Evolutionary conservation across 92 coral and sea anemone species (phyloP), one percentile per base, ranked within the genome.

Genomic region (Parazoanthus swiftii): DNA sequence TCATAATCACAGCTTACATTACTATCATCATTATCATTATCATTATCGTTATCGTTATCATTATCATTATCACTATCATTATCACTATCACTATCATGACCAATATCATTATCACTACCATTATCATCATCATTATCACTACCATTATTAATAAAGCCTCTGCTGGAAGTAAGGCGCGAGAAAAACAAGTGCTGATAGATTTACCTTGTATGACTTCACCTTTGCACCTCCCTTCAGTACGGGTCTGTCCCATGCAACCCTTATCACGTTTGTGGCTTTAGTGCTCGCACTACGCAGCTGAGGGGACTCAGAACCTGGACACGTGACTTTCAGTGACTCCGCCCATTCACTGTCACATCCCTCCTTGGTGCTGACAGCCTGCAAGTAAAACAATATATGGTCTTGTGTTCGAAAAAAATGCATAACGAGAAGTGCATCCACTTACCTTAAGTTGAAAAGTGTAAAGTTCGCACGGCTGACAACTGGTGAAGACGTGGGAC

Each of bases 311-410:
- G 95, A 92, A 29, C 98, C 98, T 29, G 98, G 98, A 77, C 98
- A 94, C 76, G 95, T 95, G 89, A 96, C 92, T 8, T 77, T 59
- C 13, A 96, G 86, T 11, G 91, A 76, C 21, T 92, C 94, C 37
- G 98, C 91, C 96, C 93, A 96, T 58, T 91, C 91, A 63, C 98
- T 95, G 71, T 96, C 91, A 75, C 98, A 96, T 7, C 88, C 92
- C 42, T 91, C 89, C 88, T 93, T 95, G 36, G 84, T 89, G 74
- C 98, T 95, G 77, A 93, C 29, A 54, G 93, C 96, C 98, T 96
- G 89, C 46, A 46, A 38, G 43, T 23, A 38, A 77, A 18, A 85
- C 14, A 89, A 56, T 1, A 14, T 16, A 1, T 39, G 1, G 25
- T 23, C 13, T 2, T 7, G 25, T 87, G 33, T 14, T n/a, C 56